phyloP scores from a whole-genome alignment of 2,888 invertebrate genomes.

The Drosophila crucigera region DNA sequence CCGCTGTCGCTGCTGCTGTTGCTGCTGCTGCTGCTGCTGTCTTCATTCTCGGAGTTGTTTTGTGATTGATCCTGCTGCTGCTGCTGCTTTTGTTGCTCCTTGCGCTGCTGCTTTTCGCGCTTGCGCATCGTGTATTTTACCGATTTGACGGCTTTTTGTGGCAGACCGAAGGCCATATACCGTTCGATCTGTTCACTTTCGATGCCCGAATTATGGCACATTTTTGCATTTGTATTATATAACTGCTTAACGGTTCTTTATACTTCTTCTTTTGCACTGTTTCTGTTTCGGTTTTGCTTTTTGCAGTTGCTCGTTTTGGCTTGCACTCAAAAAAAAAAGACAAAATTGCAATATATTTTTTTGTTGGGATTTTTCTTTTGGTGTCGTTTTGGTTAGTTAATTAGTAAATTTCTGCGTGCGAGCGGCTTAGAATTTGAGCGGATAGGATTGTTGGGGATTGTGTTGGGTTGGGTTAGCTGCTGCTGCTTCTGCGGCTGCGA shows the following conservation, averaged over 20 bases:
- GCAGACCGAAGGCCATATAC: slow-evolving; percentile 83
- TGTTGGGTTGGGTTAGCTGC: slow-evolving; percentile 26
- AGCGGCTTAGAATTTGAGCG: slow-evolving; percentile 20
- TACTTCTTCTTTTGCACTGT: slow-evolving; percentile 10
- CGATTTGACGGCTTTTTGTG: slow-evolving; percentile 82
- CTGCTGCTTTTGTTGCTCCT: slow-evolving; percentile 31
- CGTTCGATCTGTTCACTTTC: slow-evolving; percentile 84
- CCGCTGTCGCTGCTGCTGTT: slow-evolving; percentile 54
- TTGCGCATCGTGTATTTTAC: slow-evolving; percentile 82
- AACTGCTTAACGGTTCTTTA: slow-evolving; percentile 30
- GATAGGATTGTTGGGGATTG: slow-evolving; percentile 2
- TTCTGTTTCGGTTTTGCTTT: slow-evolving; percentile 12
- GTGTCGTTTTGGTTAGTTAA: slow-evolving; percentile 44
- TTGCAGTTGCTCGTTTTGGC: slow-evolving; percentile 18
- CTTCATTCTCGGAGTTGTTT: slow-evolving; percentile 37
- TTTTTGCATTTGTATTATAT: slow-evolving; percentile 70
- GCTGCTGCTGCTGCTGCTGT: slow-evolving; percentile 23
- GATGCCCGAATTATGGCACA: slow-evolving; percentile 83
- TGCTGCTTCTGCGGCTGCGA: slow-evolving; percentile 46
- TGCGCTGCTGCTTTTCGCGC: slow-evolving; percentile 66
- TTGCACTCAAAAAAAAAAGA: slow-evolving; percentile 41
- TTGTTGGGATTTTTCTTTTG: slow-evolving; percentile 16
- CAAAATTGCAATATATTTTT: slow-evolving; percentile 13
- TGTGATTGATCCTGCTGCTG: slow-evolving; percentile 35
- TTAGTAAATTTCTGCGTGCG: slow-evolving; percentile 41